These are phyloP conservation scores for Seriola rivoliana DNA, from an alignment of 2,113 vertebrate species.

Conservation along the genomic window DNA sequence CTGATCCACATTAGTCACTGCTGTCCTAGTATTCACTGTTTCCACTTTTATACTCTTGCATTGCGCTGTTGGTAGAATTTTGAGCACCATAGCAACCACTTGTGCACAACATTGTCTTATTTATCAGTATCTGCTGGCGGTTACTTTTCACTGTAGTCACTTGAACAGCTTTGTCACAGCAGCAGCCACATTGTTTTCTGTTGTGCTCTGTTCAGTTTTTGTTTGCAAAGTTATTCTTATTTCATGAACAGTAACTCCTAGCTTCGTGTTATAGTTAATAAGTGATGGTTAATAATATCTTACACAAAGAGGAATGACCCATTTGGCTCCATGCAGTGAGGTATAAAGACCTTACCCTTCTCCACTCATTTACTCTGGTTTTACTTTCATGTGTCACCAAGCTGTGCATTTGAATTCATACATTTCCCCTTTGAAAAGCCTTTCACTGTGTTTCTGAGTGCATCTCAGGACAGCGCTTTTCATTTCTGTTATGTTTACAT, in stretches of 20 bases:
- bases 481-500: conserved; percentile 46
- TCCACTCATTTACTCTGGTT: background rate
- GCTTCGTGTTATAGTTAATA: background rate
- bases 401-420: conserved; percentile 23
- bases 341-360: background rate
- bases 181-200: background rate
- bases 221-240: background rate
- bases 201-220: background rate
- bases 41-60: background rate
- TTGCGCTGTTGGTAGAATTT: background rate
- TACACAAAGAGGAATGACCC: background rate
- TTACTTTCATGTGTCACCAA: conserved; percentile 19
- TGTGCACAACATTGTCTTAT: background rate
- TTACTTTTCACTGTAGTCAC: conserved; percentile 3
- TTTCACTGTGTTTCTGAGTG: conserved; percentile 40
- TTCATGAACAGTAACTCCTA: background rate
- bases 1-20: background rate
- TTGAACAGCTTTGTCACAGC: background rate
- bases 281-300: background rate
- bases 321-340: background rate
- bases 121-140: background rate
- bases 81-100: background rate
- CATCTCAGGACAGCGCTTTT: conserved; percentile 21
- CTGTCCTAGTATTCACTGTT: background rate
- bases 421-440: conserved; percentile 43